phyloP scores from a whole-genome alignment of 1,140 invertebrate species.

The Trichomalopsis sarcophagae region DNA sequence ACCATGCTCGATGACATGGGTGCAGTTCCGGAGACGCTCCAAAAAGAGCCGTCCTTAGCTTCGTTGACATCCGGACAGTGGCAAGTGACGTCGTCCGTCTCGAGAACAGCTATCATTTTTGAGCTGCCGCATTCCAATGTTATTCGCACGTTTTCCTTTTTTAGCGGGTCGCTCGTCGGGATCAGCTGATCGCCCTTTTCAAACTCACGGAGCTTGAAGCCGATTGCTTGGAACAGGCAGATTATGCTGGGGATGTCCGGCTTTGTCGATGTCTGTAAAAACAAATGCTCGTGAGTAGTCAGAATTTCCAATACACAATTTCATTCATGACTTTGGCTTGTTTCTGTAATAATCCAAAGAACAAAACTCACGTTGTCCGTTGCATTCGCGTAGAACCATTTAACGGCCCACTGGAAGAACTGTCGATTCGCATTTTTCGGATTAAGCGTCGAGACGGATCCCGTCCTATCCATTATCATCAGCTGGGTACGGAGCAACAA shows the following conservation, averaged over 20 bases:
- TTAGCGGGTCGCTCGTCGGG: constrained; percentile 26
- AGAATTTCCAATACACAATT: too few species aligned
- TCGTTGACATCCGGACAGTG: constrained; percentile 61
- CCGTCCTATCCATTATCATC: constrained; percentile 43
- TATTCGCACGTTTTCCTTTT: constrained; percentile 57
- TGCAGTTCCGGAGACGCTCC: constrained; percentile 65
- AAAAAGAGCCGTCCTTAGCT: constrained; percentile 63
- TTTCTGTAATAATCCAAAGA: too few species aligned
- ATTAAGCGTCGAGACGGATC: background rate
- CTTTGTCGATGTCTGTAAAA: constrained; percentile 49
- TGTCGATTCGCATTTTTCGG: constrained; percentile 46
- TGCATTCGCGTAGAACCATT: constrained; percentile 58
- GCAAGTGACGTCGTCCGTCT: constrained; percentile 62
- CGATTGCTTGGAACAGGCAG: constrained; percentile 63
- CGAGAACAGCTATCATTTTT: constrained; percentile 64
- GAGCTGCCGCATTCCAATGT: constrained; percentile 64
- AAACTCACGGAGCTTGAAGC: constrained; percentile 63
- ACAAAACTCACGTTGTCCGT: constrained; percentile 53
- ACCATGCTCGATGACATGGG: constrained; percentile 54
- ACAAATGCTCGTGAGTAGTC: background rate
- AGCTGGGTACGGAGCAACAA: background rate
- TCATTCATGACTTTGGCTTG: too few species aligned
- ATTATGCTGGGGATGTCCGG: constrained; percentile 60
- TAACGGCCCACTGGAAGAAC: constrained; percentile 62
- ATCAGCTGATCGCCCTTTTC: constrained; percentile 55